These are phyloP conservation scores for Hydrozoanthus tunicans DNA, from an alignment of 64 coral and sea anemone genomes.

Conservation along the genomic window DNA sequence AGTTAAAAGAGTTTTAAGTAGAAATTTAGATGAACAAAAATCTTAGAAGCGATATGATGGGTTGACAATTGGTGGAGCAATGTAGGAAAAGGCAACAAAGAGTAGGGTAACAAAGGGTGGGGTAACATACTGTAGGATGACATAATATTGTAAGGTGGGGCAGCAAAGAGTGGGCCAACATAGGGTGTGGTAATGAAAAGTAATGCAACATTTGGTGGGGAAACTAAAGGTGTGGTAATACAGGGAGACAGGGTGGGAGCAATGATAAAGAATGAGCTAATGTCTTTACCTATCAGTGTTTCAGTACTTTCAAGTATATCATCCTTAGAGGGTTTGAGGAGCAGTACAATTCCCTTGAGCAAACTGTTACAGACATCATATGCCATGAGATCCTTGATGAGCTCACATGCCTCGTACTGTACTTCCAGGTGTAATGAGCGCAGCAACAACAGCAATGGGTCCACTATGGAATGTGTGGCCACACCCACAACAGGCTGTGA, in stretches of 20 bases:
- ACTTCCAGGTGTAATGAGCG: slow-evolving; percentile 94
- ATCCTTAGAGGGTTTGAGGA: slow-evolving; percentile 95
- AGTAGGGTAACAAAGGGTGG: too few relatives aligned
- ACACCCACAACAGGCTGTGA: slow-evolving; percentile 84
- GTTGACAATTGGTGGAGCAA: too few relatives aligned
- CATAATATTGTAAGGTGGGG: too few relatives aligned
- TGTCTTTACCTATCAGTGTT: slow-evolving; percentile 51
- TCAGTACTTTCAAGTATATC: slow-evolving; percentile 87
- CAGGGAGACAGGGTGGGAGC: background rate
- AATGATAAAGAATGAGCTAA: background rate
- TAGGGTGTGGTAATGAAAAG: too few relatives aligned
- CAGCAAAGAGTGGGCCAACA: too few relatives aligned
- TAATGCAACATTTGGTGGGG: too few relatives aligned
- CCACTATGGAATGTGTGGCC: slow-evolving; percentile 83
- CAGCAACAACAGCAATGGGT: slow-evolving; percentile 85
- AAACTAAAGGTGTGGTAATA: background rate
- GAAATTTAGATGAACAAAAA: too few relatives aligned
- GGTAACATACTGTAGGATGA: too few relatives aligned
- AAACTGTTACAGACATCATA: slow-evolving; percentile 78
- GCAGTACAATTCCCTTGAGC: slow-evolving; percentile 76
- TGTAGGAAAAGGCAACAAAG: too few relatives aligned
- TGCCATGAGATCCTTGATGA: slow-evolving; percentile 92
- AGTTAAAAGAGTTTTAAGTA: too few relatives aligned
- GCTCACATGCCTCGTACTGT: slow-evolving; percentile 95
- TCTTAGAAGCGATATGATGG: too few relatives aligned